phyloP scores from a whole-genome alignment of 2,113 vertebrate genomes.

The Malurus melanocephalus region DNA sequence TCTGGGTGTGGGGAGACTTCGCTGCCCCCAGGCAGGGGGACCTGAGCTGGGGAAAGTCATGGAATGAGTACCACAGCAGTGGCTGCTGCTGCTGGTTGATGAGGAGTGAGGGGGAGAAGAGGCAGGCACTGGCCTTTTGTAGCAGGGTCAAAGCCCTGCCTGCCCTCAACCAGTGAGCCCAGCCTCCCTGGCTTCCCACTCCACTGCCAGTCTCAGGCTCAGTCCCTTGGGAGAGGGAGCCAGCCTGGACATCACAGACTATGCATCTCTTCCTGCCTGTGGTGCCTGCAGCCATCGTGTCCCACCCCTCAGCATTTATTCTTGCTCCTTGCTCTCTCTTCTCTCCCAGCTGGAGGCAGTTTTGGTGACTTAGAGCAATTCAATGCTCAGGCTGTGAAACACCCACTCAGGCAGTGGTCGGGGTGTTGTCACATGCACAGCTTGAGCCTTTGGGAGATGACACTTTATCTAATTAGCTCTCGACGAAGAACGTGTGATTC shows the following conservation, averaged over 20 bases:
- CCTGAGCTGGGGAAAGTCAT: fast-evolving
- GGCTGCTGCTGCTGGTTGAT: fast-evolving
- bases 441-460: not conserved
- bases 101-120: not conserved
- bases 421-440: not conserved
- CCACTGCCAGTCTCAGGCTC: not conserved
- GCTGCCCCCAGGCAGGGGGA: fast-evolving
- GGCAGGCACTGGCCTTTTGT: not conserved
- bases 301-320: fast-evolving
- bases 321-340: not conserved
- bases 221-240: not conserved
- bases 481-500: not conserved
- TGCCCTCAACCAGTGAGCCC: not conserved
- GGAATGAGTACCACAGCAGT: fast-evolving
- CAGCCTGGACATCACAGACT: not conserved
- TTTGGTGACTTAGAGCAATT: not conserved
- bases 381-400: not conserved
- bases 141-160: not conserved
- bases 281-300: not conserved
- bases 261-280: not conserved
- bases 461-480: not conserved
- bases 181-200: not conserved
- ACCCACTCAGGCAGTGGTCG: not conserved
- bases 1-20: not conserved
- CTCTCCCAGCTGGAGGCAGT: not conserved